Evolutionary conservation across 2,888 invertebrate species (phyloP).

Genomic region (Theristus sp.): DNA sequence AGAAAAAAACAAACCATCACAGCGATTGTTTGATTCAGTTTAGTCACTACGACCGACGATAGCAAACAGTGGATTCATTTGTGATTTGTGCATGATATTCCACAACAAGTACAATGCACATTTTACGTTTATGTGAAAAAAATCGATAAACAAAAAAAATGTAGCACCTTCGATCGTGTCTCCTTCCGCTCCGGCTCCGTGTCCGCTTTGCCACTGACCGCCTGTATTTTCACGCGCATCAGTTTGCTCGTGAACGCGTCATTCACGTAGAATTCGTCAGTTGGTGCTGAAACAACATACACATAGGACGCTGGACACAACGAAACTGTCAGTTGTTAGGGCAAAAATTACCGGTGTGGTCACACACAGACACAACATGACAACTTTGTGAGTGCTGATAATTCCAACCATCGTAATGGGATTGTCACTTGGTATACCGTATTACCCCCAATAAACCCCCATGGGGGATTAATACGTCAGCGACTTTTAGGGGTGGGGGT

Average conservation of each 20-base stretch:
- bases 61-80: no score
- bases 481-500: no score
- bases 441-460: no score
- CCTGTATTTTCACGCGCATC: conserved; percentile 51
- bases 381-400: neutral
- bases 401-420: neutral
- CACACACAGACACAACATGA: neutral
- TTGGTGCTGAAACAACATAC: conserved; percentile 28
- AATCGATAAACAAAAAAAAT: neutral
- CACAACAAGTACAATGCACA: no score
- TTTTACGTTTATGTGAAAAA: no score
- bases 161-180: conserved; percentile 54
- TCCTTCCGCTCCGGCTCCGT: conserved; percentile 97
- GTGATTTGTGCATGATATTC: no score
- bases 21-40: no score
- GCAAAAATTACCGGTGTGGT: no score
- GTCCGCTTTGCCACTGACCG: conserved; percentile 40
- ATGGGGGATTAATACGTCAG: no score
- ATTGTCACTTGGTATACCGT: neutral
- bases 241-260: conserved; percentile 94
- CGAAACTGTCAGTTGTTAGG: no score
- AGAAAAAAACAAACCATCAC: neutral
- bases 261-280: conserved; percentile 65
- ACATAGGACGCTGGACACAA: neutral
- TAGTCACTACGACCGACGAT: no score